phyloP scores from a whole-genome alignment of 2,113 vertebrate genomes.

The Ageneiosus marmoratus region DNA sequence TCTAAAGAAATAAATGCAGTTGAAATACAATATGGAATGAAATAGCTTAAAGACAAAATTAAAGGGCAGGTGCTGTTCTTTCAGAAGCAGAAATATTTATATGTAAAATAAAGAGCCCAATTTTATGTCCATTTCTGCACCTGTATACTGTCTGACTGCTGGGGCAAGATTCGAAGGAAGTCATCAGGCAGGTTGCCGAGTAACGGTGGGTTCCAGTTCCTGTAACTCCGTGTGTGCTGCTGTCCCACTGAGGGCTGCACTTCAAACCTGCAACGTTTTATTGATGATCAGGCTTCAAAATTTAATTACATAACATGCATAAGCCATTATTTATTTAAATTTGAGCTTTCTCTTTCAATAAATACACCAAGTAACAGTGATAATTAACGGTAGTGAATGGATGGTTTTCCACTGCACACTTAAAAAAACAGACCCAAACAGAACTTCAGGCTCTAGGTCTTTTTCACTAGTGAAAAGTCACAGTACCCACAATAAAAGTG shows the following conservation, averaged over 20 bases:
- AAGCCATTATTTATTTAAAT: not conserved
- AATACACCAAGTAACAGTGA: not conserved
- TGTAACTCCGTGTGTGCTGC: slow-evolving; percentile 73
- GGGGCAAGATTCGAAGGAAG: slow-evolving; percentile 91
- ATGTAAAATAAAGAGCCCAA: not conserved
- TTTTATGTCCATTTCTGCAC: slow-evolving; percentile 60
- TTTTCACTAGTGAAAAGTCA: not conserved
- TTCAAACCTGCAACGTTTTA: slow-evolving; percentile 74
- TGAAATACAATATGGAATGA: not conserved
- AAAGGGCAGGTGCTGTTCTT: not conserved
- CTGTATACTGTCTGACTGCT: slow-evolving; percentile 80
- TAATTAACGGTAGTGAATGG: not conserved
- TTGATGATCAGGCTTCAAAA: not conserved
- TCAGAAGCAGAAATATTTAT: not conserved
- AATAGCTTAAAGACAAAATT: not conserved
- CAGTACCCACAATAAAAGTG: not conserved
- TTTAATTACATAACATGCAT: not conserved
- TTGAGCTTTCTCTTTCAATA: not conserved
- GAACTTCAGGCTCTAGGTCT: not conserved
- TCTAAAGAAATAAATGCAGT: slow-evolving; percentile 57
- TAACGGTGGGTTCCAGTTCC: slow-evolving; percentile 93
- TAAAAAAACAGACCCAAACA: not conserved
- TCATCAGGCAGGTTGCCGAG: slow-evolving; percentile 92
- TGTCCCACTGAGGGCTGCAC: slow-evolving; percentile 62
- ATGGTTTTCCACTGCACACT: not conserved